These are phyloP conservation scores for Dioctria linearis DNA, from an alignment of 2,888 invertebrate species.

Conservation along the genomic window DNA sequence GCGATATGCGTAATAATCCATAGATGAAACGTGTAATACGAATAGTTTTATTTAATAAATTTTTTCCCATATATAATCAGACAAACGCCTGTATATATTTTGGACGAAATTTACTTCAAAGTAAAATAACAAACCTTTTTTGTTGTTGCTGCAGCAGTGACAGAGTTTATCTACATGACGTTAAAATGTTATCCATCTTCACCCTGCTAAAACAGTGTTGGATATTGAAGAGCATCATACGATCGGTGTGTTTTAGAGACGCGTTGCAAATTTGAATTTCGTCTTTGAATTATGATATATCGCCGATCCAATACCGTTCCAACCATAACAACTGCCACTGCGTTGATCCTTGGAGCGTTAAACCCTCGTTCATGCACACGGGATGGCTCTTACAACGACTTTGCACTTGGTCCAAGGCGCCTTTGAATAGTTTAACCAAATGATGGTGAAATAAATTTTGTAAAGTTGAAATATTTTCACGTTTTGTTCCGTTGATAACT, in stretches of 20 bases:
- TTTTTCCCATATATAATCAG: conserved; percentile 15
- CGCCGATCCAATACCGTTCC: conserved; percentile 60
- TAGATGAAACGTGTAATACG: conserved; percentile 44
- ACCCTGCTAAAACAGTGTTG: conserved; percentile 61
- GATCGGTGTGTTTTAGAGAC: conserved; percentile 62
- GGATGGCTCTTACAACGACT: conserved; percentile 64
- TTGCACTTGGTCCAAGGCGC: conserved; percentile 63
- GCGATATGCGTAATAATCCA: conserved; percentile 58
- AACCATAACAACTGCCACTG: conserved; percentile 64
- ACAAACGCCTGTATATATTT: not conserved
- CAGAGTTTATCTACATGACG: conserved; percentile 57
- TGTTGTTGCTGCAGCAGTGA: not conserved
- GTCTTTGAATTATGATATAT: conserved; percentile 61
- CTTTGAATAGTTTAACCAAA: conserved; percentile 64
- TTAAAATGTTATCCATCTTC: conserved; percentile 60
- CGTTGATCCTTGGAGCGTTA: conserved; percentile 66
- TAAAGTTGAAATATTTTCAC: conserved; percentile 55
- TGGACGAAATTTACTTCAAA: not conserved
- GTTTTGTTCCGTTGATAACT: conserved; percentile 37
- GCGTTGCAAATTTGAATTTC: conserved; percentile 51
- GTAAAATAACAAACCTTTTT: conserved; percentile 2
- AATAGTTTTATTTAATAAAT: conserved; percentile 11
- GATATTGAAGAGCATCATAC: conserved; percentile 67
- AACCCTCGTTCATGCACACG: conserved; percentile 64
- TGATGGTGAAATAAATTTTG: conserved; percentile 61